These are phyloP conservation scores for Apostichopus californicus DNA, from an alignment of 35 echinoderm and acorn worm species.

Conservation along the genomic window DNA sequence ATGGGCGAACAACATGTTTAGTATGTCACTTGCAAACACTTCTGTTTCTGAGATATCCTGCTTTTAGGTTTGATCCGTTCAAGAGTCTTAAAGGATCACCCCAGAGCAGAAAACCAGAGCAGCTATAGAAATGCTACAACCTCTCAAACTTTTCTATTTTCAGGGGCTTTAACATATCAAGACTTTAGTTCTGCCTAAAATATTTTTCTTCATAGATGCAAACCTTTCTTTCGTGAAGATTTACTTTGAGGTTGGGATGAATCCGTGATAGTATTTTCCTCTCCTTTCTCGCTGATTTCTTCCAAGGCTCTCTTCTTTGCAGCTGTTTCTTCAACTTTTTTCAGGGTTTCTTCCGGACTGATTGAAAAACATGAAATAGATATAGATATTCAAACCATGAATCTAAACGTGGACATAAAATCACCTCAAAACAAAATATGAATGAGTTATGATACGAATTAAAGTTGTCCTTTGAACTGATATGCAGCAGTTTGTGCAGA, in stretches of 20 bases:
- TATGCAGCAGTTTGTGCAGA: too few species aligned
- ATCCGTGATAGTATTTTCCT: not conserved
- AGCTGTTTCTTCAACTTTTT: not conserved
- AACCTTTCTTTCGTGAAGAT: not conserved
- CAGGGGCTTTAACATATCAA: too few species aligned
- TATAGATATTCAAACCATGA: not conserved
- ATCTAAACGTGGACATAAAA: not conserved
- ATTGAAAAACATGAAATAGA: not conserved
- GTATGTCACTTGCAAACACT: too few species aligned
- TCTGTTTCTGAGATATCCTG: too few species aligned
- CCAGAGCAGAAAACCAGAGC: too few species aligned
- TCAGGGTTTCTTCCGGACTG: constrained; percentile 26
- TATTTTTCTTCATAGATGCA: too few species aligned
- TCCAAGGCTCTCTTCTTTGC: constrained; percentile 14
- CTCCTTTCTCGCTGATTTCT: not conserved
- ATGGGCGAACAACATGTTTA: too few species aligned
- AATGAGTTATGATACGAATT: not conserved
- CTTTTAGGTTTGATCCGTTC: too few species aligned
- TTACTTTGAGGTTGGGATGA: not conserved
- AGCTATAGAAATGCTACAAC: too few species aligned
- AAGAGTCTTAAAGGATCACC: too few species aligned
- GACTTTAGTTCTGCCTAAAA: too few species aligned
- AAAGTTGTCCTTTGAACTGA: not conserved
- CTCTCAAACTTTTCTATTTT: too few species aligned
- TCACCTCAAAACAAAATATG: not conserved